Percentiles rank a stretch among this genome's conserved stretches.
phyloP scores from a whole-genome alignment of 2,888 invertebrate species.

The Noctua comes region DNA sequence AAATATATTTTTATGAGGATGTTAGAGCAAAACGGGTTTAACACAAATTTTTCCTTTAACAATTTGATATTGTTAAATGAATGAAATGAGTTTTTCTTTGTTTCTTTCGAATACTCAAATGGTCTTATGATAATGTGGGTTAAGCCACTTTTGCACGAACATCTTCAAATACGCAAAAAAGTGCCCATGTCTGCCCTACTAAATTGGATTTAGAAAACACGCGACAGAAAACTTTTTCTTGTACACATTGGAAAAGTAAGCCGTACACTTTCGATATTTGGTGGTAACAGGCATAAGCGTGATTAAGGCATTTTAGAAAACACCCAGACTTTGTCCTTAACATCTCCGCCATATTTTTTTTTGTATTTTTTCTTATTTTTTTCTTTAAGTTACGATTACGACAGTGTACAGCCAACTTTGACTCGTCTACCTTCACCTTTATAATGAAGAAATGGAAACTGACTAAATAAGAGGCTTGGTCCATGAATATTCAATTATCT shows the following conservation, averaged over 20 bases:
- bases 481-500: constrained; percentile 43
- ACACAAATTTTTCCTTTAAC: neutral
- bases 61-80: neutral
- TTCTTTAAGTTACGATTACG: constrained; percentile 31
- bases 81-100: neutral
- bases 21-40: constrained; percentile 34
- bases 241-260: constrained; percentile 46
- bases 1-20: constrained; percentile 51
- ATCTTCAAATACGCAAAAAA: constrained; percentile 43
- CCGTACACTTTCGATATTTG: constrained; percentile 55
- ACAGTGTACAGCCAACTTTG: constrained; percentile 52
- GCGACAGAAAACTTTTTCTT: constrained; percentile 43
- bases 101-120: constrained; percentile 6
- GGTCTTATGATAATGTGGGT: neutral
- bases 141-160: constrained; percentile 29
- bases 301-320: constrained; percentile 32
- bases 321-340: constrained; percentile 9
- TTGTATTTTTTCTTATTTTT: constrained; percentile 10
- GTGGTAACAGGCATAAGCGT: constrained; percentile 48
- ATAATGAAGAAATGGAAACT: constrained; percentile 55
- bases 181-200: constrained; percentile 27
- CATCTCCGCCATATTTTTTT: constrained; percentile 19
- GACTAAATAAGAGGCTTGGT: constrained; percentile 57
- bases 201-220: constrained; percentile 24
- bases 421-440: constrained; percentile 60